phyloP scores from a whole-genome alignment of 2,113 vertebrate species.

The Neofelis nebulosa region DNA sequence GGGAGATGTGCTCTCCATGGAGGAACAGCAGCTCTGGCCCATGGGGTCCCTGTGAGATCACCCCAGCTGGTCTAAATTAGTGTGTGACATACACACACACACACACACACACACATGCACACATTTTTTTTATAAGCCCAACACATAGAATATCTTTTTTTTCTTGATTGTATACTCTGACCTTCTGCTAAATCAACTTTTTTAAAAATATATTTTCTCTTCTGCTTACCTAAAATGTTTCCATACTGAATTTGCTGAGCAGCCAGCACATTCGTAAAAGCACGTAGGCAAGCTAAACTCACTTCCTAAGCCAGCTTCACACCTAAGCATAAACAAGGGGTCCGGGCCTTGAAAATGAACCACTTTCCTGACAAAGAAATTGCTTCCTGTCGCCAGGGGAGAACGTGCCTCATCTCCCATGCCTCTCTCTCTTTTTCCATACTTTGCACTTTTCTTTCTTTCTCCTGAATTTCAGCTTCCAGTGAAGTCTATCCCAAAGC shows the following conservation, averaged over 20 bases:
- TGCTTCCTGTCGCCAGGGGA: neutral
- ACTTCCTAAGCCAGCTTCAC: slow-evolving; percentile 51
- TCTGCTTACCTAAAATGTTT: slow-evolving; percentile 53
- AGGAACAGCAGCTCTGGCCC: slow-evolving; percentile 60
- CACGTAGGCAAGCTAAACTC: slow-evolving; percentile 57
- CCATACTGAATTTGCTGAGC: slow-evolving; percentile 43
- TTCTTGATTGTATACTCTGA: slow-evolving; percentile 4
- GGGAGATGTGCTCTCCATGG: slow-evolving; percentile 64
- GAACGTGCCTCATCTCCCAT: neutral
- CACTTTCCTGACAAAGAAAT: neutral
- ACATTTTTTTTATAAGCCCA: neutral
- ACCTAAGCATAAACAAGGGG: slow-evolving; percentile 48
- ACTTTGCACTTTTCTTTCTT: neutral
- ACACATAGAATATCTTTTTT: neutral
- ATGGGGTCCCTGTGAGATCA: slow-evolving; percentile 64
- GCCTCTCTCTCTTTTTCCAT: neutral
- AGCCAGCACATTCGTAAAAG: slow-evolving; percentile 62
- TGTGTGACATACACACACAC: neutral
- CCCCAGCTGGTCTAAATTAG: slow-evolving; percentile 72
- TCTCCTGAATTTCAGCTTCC: neutral
- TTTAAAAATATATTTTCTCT: slow-evolving; percentile 30
- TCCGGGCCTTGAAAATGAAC: neutral
- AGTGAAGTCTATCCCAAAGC: slow-evolving; percentile 34
- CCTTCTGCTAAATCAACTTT: neutral
- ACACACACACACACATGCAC: neutral